Evolutionary conservation across 2,113 vertebrate genomes (phyloP).

Genomic region (Camelus dromedarius): DNA sequence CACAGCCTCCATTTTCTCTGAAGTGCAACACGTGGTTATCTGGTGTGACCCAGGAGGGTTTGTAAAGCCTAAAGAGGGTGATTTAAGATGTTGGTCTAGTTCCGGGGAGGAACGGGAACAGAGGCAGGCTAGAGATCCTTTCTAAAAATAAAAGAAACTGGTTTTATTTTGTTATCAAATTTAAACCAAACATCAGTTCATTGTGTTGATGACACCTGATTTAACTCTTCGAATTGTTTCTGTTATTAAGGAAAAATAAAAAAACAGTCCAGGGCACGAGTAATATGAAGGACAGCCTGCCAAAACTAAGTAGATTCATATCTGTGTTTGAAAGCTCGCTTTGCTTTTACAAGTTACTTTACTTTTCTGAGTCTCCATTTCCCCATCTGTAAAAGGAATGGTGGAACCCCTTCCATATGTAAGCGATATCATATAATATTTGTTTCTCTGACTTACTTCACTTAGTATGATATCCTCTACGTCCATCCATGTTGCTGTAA

Average conservation of each 20-base stretch:
- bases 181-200: background rate
- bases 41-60: background rate
- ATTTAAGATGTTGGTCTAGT: rapidly evolving
- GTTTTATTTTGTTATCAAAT: background rate
- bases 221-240: background rate
- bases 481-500: no score
- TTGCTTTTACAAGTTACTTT: background rate
- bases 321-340: background rate
- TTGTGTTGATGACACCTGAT: background rate
- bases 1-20: background rate
- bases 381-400: background rate
- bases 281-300: background rate
- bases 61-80: background rate
- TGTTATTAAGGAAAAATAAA: background rate
- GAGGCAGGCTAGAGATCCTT: background rate
- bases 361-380: background rate
- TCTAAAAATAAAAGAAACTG: background rate
- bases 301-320: background rate
- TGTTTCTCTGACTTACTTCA: no score
- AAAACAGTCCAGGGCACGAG: background rate
- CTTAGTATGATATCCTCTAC: no score
- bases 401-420: background rate
- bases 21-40: background rate
- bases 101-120: background rate
- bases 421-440: no score